Evolutionary conservation across 2,888 invertebrate species (phyloP).

Genomic region (Cerceris ruficornis): DNA sequence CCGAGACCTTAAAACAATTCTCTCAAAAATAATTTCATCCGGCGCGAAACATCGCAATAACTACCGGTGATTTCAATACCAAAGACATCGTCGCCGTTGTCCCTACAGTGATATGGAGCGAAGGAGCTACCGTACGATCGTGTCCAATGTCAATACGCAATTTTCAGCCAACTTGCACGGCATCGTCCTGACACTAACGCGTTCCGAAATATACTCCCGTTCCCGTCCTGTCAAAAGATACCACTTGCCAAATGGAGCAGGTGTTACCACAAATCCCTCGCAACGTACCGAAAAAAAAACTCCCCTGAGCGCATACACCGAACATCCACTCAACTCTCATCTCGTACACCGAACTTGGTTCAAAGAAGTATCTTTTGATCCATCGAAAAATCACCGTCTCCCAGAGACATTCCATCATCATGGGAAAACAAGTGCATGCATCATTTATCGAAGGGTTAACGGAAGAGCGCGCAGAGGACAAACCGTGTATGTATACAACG

Average conservation of each 20-base stretch:
- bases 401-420: conserved; percentile 12
- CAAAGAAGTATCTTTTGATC: conserved; percentile 24
- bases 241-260: conserved; percentile 56
- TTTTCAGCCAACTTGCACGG: conserved; percentile 19
- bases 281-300: conserved; percentile 39
- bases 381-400: conserved; percentile 28
- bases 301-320: conserved; percentile 10
- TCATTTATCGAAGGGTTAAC: conserved; percentile 8
- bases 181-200: conserved; percentile 32
- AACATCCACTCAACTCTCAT: conserved; percentile 37
- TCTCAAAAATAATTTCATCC: background rate
- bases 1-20: no score
- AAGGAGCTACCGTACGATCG: conserved; percentile 33
- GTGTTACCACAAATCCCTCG: conserved; percentile 53
- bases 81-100: conserved; percentile 18
- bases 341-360: conserved; percentile 39
- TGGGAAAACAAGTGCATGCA: conserved; percentile 40
- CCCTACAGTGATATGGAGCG: conserved; percentile 15
- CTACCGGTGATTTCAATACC: conserved; percentile 17
- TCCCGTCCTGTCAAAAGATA: conserved; percentile 42
- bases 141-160: conserved; percentile 41
- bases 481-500: conserved; percentile 2
- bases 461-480: conserved; percentile 5
- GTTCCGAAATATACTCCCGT: conserved; percentile 14
- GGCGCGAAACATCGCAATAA: background rate